Conservation (phyloP, 2,797 vertebrate species). For the Cercopithecus mitis region DNA sequence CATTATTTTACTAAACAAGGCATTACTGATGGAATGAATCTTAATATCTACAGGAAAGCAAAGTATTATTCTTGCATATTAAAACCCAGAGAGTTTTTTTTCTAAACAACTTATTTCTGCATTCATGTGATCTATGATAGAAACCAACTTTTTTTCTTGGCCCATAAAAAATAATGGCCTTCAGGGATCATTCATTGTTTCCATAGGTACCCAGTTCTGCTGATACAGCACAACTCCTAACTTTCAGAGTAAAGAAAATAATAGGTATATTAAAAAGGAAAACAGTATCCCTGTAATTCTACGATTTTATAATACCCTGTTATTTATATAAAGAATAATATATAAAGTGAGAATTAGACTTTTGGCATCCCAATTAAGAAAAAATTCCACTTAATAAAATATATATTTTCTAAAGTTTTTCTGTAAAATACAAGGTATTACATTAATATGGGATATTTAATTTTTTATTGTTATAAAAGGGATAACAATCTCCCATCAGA, state of each 20-base stretch:
- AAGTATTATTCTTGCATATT: constrained; percentile 31
- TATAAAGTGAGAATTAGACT: constrained; percentile 28
- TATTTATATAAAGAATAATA: constrained; percentile 34
- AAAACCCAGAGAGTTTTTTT: constrained; percentile 54
- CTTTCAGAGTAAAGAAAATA: constrained; percentile 27
- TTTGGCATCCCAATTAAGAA: neutral
- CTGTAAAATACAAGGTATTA: neutral
- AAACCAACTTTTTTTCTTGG: constrained; percentile 59
- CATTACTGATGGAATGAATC: neutral
- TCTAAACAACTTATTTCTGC: neutral
- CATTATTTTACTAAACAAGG: constrained; percentile 45
- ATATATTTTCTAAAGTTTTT: neutral
- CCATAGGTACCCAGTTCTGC: neutral
- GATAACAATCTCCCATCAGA: neutral
- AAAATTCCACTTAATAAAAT: constrained; percentile 36
- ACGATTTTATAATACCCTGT: constrained; percentile 7
- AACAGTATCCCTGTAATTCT: neutral
- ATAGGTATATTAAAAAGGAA: neutral
- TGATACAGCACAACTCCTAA: neutral
- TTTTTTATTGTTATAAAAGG: neutral
- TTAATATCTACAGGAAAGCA: neutral
- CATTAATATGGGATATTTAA: neutral
- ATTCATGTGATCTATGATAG: constrained; percentile 13
- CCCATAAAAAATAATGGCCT: constrained; percentile 33
- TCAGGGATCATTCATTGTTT: neutral